Evolutionary conservation across 53 echinoderm and acorn worm genomes (phyloP).

Genomic region (Echinometra lucunter): DNA sequence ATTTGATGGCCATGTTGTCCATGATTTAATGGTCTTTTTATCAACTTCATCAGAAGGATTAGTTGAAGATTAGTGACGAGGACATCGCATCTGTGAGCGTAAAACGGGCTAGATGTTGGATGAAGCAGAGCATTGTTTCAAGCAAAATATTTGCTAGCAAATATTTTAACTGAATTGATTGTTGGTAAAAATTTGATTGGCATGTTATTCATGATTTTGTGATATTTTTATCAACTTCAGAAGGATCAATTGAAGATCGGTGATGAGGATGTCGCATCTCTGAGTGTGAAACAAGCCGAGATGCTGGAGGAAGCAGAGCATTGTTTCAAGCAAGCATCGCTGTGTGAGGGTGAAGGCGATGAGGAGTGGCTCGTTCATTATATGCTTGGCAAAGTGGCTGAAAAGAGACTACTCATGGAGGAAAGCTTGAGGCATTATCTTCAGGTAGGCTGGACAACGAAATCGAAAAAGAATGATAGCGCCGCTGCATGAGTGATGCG

Average conservation of each 20-base stretch:
- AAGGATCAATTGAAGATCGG: constrained; percentile 82
- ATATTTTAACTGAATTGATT: neutral
- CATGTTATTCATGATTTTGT: too few relatives aligned
- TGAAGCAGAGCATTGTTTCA: neutral
- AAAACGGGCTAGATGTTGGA: neutral
- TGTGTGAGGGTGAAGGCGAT: constrained; percentile 91
- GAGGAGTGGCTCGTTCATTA: constrained; percentile 98
- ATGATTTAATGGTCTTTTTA: too few relatives aligned
- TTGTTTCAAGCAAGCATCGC: constrained; percentile 85
- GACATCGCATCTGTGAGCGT: neutral
- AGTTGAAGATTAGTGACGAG: too few relatives aligned
- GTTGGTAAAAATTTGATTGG: too few relatives aligned
- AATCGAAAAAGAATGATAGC: neutral
- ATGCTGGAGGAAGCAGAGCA: constrained; percentile 82
- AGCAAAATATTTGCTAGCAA: neutral
- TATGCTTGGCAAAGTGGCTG: constrained; percentile 97
- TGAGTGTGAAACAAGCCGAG: constrained; percentile 80
- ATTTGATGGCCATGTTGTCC: too few relatives aligned
- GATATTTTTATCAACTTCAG: constrained; percentile 62
- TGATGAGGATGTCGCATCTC: constrained; percentile 75
- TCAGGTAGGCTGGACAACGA: constrained; percentile 50
- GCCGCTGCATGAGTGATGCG: neutral
- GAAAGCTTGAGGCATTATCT: constrained; percentile 86
- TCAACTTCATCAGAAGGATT: too few relatives aligned
- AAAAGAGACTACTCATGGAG: constrained; percentile 78